Conservation (phyloP, 2,113 vertebrate species). For the Uropsilus gracilis region DNA sequence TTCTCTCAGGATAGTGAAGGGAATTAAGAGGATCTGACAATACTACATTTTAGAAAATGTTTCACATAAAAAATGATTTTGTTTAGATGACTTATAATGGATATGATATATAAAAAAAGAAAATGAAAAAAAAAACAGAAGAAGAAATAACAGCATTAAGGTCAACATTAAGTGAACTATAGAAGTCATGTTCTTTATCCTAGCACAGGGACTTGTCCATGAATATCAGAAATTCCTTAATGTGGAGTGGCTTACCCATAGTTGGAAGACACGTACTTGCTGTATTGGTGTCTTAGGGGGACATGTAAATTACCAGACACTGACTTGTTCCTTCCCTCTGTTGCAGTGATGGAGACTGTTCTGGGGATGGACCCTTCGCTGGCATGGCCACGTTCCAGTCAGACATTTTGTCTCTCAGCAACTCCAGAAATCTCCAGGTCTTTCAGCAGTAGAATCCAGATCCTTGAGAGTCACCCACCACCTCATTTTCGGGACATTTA, state of each 20-base stretch:
- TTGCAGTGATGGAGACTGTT: too few relatives aligned
- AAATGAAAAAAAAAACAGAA: too few relatives aligned
- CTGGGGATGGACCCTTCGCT: constrained; percentile 14
- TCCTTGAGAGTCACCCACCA: not conserved
- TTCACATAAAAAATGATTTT: not conserved
- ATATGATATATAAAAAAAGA: not conserved
- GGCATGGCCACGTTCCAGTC: not conserved
- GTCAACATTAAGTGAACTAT: not conserved
- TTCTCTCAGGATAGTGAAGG: not conserved
- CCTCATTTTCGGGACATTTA: not conserved
- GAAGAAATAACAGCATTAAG: not conserved
- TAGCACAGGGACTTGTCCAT: not conserved
- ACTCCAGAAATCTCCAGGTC: not conserved
- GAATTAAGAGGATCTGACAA: not conserved
- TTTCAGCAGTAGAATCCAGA: not conserved
- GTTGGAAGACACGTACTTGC: not conserved
- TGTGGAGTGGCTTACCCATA: not conserved
- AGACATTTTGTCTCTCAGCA: constrained; percentile 23
- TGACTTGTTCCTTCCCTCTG: constrained; percentile 40
- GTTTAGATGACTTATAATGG: not conserved
- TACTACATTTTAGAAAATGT: not conserved
- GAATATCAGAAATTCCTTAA: not conserved
- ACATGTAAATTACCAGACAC: not conserved
- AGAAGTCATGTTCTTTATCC: not conserved
- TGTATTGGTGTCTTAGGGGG: not conserved